Evolutionary conservation across 2,888 invertebrate species (phyloP).

Genomic region (Sarcophaga rosellei): DNA sequence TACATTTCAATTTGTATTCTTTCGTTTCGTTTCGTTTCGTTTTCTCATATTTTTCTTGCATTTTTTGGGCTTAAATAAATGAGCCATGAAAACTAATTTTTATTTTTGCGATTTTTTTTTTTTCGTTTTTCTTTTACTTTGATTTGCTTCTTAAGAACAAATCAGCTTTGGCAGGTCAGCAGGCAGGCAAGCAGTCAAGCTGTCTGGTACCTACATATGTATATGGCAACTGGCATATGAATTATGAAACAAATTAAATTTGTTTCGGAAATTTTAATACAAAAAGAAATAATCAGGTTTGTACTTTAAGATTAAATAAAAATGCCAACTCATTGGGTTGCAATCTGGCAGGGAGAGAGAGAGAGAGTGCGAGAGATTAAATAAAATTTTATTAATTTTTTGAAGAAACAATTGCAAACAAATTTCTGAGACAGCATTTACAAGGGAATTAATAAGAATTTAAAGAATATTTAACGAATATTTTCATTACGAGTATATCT

Average conservation of each 20-base stretch:
- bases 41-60: neutral
- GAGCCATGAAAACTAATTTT: conserved; percentile 31
- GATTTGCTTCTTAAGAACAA: neutral
- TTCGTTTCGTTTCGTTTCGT: neutral
- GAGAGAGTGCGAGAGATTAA: too few species aligned
- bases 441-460: too few species aligned
- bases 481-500: too few species aligned
- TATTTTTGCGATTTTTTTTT: neutral
- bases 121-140: neutral
- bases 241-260: neutral
- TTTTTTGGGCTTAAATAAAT: conserved; percentile 29
- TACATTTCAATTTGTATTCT: conserved; percentile 1
- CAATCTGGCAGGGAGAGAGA: too few species aligned
- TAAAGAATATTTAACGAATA: too few species aligned
- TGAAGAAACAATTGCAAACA: too few species aligned
- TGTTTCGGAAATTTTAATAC: neutral
- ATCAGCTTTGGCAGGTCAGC: neutral
- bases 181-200: too few species aligned
- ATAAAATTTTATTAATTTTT: too few species aligned
- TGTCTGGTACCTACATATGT: too few species aligned
- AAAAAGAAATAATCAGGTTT: neutral
- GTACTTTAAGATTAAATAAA: neutral
- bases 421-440: too few species aligned
- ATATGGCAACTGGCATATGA: neutral
- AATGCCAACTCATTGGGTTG: neutral